Percentiles rank a stretch among this genome's conserved stretches.
Evolutionary conservation across 2,888 invertebrate species (phyloP).

Genomic region (Nematopogon swammerdamellus): DNA sequence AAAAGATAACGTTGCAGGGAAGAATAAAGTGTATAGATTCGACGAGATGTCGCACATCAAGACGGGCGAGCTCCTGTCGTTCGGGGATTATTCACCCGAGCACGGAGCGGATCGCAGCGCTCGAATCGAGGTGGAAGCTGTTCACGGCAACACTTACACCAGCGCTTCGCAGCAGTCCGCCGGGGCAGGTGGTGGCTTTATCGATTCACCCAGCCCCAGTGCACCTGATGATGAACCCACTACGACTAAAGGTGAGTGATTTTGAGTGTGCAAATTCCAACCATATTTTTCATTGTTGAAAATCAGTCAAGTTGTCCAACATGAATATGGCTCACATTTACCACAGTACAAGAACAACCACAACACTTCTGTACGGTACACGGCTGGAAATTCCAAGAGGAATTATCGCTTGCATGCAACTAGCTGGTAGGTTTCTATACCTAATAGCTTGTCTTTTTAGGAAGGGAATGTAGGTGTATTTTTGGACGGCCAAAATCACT

Average conservation of each 20-base stretch:
- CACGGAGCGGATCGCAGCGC: conserved; percentile 54
- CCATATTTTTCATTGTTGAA: background rate
- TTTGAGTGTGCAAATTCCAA: background rate
- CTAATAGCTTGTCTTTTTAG: too few relatives aligned
- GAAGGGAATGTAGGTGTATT: too few relatives aligned
- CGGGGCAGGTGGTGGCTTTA: conserved; percentile 15
- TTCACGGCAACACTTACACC: conserved; percentile 47
- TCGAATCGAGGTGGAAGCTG: conserved; percentile 63
- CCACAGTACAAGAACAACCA: too few relatives aligned
- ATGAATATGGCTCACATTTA: too few relatives aligned
- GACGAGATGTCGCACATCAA: conserved; percentile 8
- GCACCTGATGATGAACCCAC: background rate
- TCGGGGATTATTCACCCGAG: conserved; percentile 68
- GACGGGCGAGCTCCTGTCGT: conserved; percentile 65
- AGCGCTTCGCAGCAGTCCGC: conserved; percentile 38
- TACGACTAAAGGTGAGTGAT: conserved; percentile 1
- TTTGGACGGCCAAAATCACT: too few relatives aligned
- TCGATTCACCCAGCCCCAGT: background rate
- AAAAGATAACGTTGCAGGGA: too few relatives aligned
- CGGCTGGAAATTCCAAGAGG: too few relatives aligned
- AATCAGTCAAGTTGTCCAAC: too few relatives aligned
- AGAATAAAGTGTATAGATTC: too few relatives aligned
- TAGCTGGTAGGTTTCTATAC: too few relatives aligned
- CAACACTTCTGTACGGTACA: too few relatives aligned
- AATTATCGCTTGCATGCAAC: too few relatives aligned